Conservation (phyloP, 2,113 vertebrate genomes). For the Gambusia affinis region DNA sequence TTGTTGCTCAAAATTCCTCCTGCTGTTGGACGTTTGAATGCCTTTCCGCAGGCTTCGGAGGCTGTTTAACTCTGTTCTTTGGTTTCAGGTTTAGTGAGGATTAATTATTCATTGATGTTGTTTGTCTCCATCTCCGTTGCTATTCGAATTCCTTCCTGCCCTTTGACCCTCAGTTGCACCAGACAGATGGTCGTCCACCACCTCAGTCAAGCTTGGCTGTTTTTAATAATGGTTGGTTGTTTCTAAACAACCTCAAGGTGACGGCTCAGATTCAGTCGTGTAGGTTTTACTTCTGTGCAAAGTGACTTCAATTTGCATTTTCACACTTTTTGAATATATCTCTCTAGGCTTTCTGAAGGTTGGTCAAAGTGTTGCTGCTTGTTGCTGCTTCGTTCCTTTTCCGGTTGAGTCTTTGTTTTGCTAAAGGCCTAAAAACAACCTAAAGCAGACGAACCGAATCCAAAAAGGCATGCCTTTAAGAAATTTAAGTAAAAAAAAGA, state of each 20-base stretch:
- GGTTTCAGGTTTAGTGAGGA: background rate
- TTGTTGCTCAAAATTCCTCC: background rate
- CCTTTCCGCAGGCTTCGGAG: background rate
- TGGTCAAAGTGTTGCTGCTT: background rate
- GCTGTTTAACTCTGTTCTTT: background rate
- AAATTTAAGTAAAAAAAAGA: no score
- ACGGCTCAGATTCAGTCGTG: background rate
- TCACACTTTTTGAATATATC: background rate
- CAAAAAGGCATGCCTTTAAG: no score
- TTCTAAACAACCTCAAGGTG: background rate
- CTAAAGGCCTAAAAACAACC: no score
- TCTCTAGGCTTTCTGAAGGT: background rate
- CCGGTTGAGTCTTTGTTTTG: background rate
- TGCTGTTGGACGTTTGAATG: background rate
- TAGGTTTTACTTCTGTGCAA: background rate
- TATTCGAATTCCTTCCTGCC: background rate
- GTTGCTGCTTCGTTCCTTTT: background rate
- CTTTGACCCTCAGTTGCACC: background rate
- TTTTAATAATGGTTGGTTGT: background rate
- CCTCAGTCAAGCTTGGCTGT: background rate
- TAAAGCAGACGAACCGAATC: no score
- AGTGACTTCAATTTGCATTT: background rate
- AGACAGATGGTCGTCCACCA: background rate
- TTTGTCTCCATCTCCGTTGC: background rate
- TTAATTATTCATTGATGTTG: background rate